These are phyloP conservation scores for Phacellophora camtschatica DNA, from an alignment of 30 jellyfish, hydroid and myxozoan species.

Conservation along the genomic window DNA sequence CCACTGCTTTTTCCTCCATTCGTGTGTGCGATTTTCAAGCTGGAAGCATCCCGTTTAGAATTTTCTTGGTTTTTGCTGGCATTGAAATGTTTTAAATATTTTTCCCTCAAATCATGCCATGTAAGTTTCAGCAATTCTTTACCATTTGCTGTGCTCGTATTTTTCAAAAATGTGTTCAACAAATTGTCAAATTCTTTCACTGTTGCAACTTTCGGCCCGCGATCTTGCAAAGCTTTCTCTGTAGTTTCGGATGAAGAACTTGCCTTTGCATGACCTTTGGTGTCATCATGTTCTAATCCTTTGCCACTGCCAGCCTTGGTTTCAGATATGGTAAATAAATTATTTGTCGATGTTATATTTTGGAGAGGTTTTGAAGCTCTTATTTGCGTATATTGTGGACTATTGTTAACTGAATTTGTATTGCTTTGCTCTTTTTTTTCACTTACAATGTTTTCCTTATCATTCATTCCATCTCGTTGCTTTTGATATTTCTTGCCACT, in stretches of 20 bases:
- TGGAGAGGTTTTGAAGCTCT: too few species aligned
- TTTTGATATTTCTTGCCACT: background rate
- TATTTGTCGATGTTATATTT: too few species aligned
- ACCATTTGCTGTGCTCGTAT: conserved; percentile 5
- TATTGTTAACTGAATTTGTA: background rate
- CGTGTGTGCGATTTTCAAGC: background rate
- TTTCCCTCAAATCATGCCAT: conserved; percentile 61
- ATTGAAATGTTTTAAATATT: background rate
- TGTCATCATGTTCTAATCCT: too few species aligned
- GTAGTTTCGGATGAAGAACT: too few species aligned
- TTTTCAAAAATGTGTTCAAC: conserved; percentile 1
- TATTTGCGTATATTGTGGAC: too few species aligned
- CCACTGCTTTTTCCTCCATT: conserved; percentile 7
- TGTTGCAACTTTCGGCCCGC: background rate
- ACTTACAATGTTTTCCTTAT: too few species aligned
- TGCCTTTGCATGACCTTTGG: too few species aligned
- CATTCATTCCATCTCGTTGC: background rate
- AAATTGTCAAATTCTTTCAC: conserved; percentile 15
- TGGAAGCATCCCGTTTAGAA: background rate
- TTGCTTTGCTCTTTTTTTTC: background rate
- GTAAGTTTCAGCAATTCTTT: conserved; percentile 36
- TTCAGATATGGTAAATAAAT: too few species aligned
- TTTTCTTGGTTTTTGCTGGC: background rate
- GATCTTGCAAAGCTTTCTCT: too few species aligned
- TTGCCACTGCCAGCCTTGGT: too few species aligned